phyloP scores from a whole-genome alignment of 2,888 invertebrate species.

The Pasiphila rectangulata region DNA sequence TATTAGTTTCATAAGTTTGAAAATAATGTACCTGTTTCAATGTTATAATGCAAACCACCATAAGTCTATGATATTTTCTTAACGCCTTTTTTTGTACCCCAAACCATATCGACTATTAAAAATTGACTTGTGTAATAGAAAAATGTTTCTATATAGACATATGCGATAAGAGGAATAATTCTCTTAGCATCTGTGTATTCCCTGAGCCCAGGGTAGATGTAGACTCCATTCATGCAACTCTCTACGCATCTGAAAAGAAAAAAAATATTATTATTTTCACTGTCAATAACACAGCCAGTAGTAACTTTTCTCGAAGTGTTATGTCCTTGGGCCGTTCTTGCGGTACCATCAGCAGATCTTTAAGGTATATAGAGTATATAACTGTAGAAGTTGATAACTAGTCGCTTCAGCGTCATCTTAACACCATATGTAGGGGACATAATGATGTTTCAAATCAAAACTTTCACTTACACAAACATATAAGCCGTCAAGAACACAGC shows the following conservation, averaged over 20 bases:
- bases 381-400: too few species aligned
- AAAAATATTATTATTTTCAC: too few species aligned
- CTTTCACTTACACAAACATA: constrained; percentile 50
- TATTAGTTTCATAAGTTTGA: too few species aligned
- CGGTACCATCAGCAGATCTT: too few species aligned
- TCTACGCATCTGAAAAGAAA: constrained; percentile 46
- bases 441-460: neutral
- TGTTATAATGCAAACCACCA: too few species aligned
- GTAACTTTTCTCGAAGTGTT: too few species aligned
- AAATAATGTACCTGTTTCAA: too few species aligned
- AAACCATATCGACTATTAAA: constrained; percentile 55
- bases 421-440: too few species aligned
- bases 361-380: too few species aligned
- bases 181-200: constrained; percentile 34
- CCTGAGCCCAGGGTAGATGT: constrained; percentile 57
- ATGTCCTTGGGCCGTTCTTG: too few species aligned
- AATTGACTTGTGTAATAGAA: constrained; percentile 63
- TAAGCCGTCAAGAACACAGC: constrained; percentile 45
- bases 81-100: constrained; percentile 40
- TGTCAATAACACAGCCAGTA: too few species aligned
- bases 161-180: constrained; percentile 36
- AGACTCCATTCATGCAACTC: constrained; percentile 49
- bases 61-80: constrained; percentile 31
- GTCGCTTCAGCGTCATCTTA: too few species aligned
- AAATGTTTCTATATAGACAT: constrained; percentile 49